Evolutionary conservation across 2,888 invertebrate species (phyloP).

Genomic region (Nymphalis polychloros): DNA sequence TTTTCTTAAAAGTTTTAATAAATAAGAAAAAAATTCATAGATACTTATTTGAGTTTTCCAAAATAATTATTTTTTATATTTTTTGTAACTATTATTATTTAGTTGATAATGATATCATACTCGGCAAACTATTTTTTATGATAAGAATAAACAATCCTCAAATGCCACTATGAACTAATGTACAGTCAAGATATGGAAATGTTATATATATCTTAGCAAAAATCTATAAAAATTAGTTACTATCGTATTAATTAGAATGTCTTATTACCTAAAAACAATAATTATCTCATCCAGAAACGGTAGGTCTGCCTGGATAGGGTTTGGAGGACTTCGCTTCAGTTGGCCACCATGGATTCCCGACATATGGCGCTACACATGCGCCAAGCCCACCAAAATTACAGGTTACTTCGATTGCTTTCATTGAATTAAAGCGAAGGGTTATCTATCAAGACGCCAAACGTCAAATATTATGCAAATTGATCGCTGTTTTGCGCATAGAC

Average conservation of each 20-base stretch:
- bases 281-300: conserved; percentile 31
- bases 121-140: no score
- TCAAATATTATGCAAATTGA: conserved; percentile 38
- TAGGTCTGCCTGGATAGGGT: conserved; percentile 48
- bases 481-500: conserved; percentile 11
- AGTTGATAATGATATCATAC: no score
- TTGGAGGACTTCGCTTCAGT: conserved; percentile 53
- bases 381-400: conserved; percentile 68
- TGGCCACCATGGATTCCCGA: conserved; percentile 56
- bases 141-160: no score
- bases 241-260: neutral
- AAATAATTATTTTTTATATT: no score
- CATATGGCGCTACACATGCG: conserved; percentile 73
- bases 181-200: no score
- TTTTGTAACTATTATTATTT: no score
- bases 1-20: no score
- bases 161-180: no score
- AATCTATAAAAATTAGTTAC: neutral
- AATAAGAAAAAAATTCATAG: no score
- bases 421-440: conserved; percentile 64
- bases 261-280: neutral
- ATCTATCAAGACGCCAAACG: conserved; percentile 40
- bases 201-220: no score
- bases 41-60: no score
- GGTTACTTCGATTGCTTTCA: conserved; percentile 72